Base-by-base conservation (phyloP, 2,888 invertebrate species). In the Didymodactylos carnosus region DNA sequence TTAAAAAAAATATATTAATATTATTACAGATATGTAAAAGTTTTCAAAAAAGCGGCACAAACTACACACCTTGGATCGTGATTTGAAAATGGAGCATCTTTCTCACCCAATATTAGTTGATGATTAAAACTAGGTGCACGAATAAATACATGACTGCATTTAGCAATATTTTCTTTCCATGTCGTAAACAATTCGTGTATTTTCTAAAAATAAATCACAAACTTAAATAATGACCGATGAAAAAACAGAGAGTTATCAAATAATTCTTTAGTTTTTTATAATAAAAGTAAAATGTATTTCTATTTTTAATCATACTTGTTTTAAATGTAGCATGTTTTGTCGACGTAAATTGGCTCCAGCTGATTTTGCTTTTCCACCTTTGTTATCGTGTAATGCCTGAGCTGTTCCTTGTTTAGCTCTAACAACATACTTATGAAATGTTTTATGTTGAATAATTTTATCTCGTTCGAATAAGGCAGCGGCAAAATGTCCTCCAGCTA, bases 401-500 rank as follows among this genome's bases (percentile, higher is more conserved):
- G 89, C 86, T 49, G 89, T 88, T 0, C 92, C 92, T 81, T 92
- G 91, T 46, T 91, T 91, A 0, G 90, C 88, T 51, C 92, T 84
- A 0, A 90, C 89, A 11, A 90, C 90, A 80, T 92, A 93, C 71
- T 89, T 88, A 81, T 91, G 91, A 78, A 90, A 88, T 0, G 91
- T 91, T 84, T 92, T 92, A 80, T 92, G 91, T 2, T 82, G 85
- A 79, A 86, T 83, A 74, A 84, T 84, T 79, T 83, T 85, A 76
- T 79, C 84, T 71, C 86, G 87, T 72, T 82, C 78, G 80, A 89
- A 90, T 49, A 90, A 83, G 23, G 88, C 89, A 3, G 87, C 90
- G 35, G 90, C 89, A 84, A 90, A 90, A 82, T 90, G 90, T 1
- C 92, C 92, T 7, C 91, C 91, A 0, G 90, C 90, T 43, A 91